phyloP scores from a whole-genome alignment of 2,888 invertebrate species.

The Pasiphila rectangulata region DNA sequence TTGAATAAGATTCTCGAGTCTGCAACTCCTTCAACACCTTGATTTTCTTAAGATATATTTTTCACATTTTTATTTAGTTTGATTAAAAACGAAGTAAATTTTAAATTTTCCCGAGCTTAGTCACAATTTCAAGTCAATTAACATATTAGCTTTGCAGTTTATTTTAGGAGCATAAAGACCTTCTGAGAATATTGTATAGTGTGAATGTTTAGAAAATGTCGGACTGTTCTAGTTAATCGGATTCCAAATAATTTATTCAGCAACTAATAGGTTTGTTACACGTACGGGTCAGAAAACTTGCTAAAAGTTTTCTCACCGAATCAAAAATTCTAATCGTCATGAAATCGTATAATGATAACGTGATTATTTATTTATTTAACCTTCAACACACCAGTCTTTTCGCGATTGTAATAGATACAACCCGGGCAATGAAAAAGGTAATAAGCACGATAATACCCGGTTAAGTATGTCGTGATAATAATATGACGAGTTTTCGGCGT shows the following conservation, averaged over 20 bases:
- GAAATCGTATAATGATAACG: too few relatives aligned
- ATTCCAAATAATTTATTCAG: background rate
- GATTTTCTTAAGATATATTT: background rate
- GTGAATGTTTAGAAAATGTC: too few relatives aligned
- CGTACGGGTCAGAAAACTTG: background rate
- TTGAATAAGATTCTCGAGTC: constrained; percentile 12
- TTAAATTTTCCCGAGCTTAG: constrained; percentile 11
- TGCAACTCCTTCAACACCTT: constrained; percentile 6
- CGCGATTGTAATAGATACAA: too few relatives aligned
- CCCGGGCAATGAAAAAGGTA: too few relatives aligned
- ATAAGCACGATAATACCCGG: too few relatives aligned
- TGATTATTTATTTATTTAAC: too few relatives aligned
- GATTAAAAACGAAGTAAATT: background rate
- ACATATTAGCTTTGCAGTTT: background rate
- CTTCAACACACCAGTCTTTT: too few relatives aligned
- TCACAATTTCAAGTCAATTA: constrained; percentile 16
- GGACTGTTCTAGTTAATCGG: background rate
- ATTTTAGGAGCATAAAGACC: background rate
- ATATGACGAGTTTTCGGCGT: too few relatives aligned
- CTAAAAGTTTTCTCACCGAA: background rate
- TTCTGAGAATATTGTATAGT: background rate
- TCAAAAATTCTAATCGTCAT: too few relatives aligned
- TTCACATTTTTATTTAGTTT: background rate
- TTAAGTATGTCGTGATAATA: too few relatives aligned
- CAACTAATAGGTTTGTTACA: background rate